Percentiles rank a stretch among this genome's conserved stretches.
These are phyloP conservation scores for Drosophila parthenogenetica DNA, from an alignment of 2,888 invertebrate genomes.

Conservation along the genomic window DNA sequence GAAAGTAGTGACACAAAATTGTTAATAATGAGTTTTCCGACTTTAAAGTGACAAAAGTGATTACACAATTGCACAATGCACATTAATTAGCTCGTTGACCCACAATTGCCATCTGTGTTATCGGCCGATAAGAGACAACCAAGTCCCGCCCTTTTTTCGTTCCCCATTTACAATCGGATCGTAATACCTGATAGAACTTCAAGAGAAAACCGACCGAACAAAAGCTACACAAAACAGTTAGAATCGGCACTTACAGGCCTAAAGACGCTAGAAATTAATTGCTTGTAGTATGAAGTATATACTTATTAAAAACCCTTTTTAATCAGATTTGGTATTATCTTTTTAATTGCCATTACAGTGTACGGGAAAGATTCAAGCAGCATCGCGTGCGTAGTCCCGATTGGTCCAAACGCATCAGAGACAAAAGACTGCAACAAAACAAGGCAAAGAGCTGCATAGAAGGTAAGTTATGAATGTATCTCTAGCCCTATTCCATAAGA, in stretches of 20 bases:
- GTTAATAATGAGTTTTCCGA: conserved; percentile 22
- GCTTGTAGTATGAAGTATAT: conserved; percentile 41
- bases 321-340: conserved; percentile 7
- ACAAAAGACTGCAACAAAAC: conserved; percentile 83
- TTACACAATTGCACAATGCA: conserved; percentile 32
- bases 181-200: conserved; percentile 20
- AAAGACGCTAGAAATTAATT: conserved; percentile 32
- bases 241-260: conserved; percentile 7
- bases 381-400: conserved; percentile 84
- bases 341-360: conserved; percentile 67
- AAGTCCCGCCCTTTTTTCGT: neutral
- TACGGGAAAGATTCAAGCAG: conserved; percentile 83
- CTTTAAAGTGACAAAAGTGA: conserved; percentile 2
- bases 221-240: conserved; percentile 19
- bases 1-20: conserved; percentile 12
- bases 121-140: conserved; percentile 53
- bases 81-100: conserved; percentile 55
- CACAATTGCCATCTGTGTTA: conserved; percentile 45
- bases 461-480: conserved; percentile 67
- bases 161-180: conserved; percentile 4
- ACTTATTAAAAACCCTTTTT: neutral
- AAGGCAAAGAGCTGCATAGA: conserved; percentile 82
- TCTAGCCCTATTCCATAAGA: neutral
- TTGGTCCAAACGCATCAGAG: conserved; percentile 85
- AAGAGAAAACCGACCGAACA: conserved; percentile 6